These are phyloP conservation scores for Lobophora halterata DNA, from an alignment of 2,888 invertebrate genomes.

Conservation along the genomic window DNA sequence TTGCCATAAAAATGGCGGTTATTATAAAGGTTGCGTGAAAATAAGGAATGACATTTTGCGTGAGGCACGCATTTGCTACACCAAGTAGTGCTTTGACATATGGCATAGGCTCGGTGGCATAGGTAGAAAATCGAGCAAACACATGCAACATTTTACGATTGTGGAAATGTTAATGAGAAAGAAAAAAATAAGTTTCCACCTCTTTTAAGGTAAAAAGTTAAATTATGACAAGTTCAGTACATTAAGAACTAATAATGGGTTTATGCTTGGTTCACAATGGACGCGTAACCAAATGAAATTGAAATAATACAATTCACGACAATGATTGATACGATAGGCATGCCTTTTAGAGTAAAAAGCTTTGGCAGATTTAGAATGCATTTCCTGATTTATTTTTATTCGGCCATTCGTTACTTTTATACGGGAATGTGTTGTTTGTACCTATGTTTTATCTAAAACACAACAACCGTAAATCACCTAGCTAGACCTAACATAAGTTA, in stretches of 20 bases:
- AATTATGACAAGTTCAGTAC: too few relatives aligned
- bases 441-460: constrained; percentile 25
- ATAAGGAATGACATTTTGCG: constrained; percentile 51
- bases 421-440: constrained; percentile 18
- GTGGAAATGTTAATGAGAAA: constrained; percentile 20
- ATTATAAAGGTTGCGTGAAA: constrained; percentile 58
- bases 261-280: too few relatives aligned
- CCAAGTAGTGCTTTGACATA: constrained; percentile 38
- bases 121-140: constrained; percentile 36
- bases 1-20: constrained; percentile 35
- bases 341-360: constrained; percentile 20
- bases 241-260: too few relatives aligned
- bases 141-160: constrained; percentile 25
- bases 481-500: constrained; percentile 17
- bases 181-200: too few relatives aligned
- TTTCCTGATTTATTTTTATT: constrained; percentile 28
- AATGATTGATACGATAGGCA: constrained; percentile 8
- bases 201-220: too few relatives aligned
- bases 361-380: constrained; percentile 26
- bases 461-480: constrained; percentile 25
- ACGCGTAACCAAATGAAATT: too few relatives aligned
- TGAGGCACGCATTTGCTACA: constrained; percentile 65
- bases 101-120: too few relatives aligned
- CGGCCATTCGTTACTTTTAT: constrained; percentile 27
- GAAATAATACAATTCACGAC: too few relatives aligned